Evolutionary conservation across 2,888 invertebrate genomes (phyloP), one percentile per base, ranked within the genome.

Genomic region (Troilus luridus): DNA sequence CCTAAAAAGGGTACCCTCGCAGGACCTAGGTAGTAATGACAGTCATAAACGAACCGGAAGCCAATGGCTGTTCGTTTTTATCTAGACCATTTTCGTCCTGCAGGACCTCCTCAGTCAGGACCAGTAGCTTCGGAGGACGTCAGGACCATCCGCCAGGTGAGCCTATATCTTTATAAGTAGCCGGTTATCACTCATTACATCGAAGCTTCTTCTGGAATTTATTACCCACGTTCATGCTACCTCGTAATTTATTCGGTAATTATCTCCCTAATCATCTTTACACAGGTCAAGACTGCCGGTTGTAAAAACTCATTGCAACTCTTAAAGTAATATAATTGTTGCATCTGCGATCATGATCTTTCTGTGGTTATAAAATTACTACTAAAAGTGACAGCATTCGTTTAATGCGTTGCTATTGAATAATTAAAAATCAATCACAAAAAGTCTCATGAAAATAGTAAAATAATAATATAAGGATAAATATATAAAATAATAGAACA

Each of bases 11-110:
- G 41, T 41, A 77, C 72, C 41, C 27, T 77, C 21, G 85, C 85
- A 85, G 56, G 85, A 54, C n/a, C 56, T 85, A 85, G 85, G 85
- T 85, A 85, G 85, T 58, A 85, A 85, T 85, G 56, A 85, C n/a
- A 19, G 56, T 85, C 56, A 85, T 85, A 85, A 85, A 85, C 56
- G 85, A 56, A 56, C 85, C 21, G 85, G 85, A 85, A 85, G 85
- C 85, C 85, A 85, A 56, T 85, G 85, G 56, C 12, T 56, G n/a
- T 21, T 56, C 85, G 54, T 58, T 56, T 85, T 85, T 54, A 56
- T 85, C 56, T 85, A 12, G 56, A 56, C 56, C 41, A 56, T 85
- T 85, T 85, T 85, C 56, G 85, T 85, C 85, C 85, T 56, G 56
- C 54, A 85, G 85, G 56, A 56, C 56, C 85, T 85, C 85, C 56